Evolutionary conservation across 2,797 vertebrate genomes (phyloP).

Genomic region (Sardinella longiceps): DNA sequence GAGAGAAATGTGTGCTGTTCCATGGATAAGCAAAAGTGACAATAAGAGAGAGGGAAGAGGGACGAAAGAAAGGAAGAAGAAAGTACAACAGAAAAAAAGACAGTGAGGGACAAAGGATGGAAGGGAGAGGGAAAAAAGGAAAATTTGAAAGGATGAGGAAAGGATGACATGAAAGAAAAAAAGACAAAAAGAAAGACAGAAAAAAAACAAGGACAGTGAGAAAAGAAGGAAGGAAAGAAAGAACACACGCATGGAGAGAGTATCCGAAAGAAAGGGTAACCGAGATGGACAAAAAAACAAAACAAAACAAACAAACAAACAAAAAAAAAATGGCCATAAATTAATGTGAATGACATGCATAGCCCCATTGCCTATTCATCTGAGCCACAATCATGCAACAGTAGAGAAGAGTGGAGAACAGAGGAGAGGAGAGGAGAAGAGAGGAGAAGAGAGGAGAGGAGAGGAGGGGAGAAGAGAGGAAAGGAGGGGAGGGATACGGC

Average conservation of each 20-base stretch:
- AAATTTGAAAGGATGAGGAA: background rate
- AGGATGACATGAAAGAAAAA: background rate
- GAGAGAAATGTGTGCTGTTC: constrained; percentile 1
- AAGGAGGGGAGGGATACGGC: no score
- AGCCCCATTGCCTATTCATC: background rate
- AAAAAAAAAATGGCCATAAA: background rate
- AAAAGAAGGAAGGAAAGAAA: background rate
- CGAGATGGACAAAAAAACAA: no score
- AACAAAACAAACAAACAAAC: no score
- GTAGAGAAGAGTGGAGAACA: no score
- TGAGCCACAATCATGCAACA: background rate
- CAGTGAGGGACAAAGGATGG: background rate
- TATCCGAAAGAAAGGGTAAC: background rate
- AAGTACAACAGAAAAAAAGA: background rate
- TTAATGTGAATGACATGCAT: background rate
- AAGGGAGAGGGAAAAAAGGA: background rate
- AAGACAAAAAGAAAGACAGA: background rate
- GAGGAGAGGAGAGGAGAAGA: no score
- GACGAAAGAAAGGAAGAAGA: background rate
- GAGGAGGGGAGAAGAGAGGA: no score
- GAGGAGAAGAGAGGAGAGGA: no score
- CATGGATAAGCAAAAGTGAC: constrained; percentile 4
- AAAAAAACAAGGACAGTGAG: background rate
- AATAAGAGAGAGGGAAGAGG: background rate
- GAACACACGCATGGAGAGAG: background rate